Evolutionary conservation across 64 coral and sea anemone genomes (phyloP), one percentile per base, ranked within the genome.

Genomic region (Acropora yongei): DNA sequence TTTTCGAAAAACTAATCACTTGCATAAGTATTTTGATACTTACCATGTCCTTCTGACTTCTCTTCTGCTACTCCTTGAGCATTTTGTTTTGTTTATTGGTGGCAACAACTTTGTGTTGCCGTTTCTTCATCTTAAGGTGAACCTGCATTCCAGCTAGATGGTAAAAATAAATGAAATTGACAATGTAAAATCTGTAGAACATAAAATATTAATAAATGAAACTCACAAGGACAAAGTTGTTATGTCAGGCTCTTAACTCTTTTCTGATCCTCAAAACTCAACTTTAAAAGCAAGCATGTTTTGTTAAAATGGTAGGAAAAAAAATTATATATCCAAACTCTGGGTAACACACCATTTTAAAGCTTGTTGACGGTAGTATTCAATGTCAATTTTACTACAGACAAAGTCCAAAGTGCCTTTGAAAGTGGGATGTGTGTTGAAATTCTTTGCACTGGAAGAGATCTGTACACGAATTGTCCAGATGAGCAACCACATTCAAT

Each of bases 141-240:
- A 80, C 78, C 8, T 49, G 5, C 78, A 80, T 80, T 12, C 48
- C 78, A 80, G 78, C 78, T 58, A 80, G 30, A 57, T 17, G 6
- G 17, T 39, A 55, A 80, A 57, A 73, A 73, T 7, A 20, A 19
- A 72, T 3, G 2, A 73, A 73, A 42, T 39, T 11, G 11, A 20
- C 41, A 30, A 30, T 42, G 18, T 73, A 8, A 73, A 40, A 73
- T 73, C 5, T 55, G 50, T 4, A 55, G 8, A 55, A 55, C 40
- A 69, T 4, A 73, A 9, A 39, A 40, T 5, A 73, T 30, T 73
- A 73, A 42, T 69, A 73, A 11, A 73, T 73, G 30, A 40, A 73
- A 73, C 17, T 42, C 69, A 73, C 69, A 73, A 3, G 69, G 69
- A 6, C 69, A 73, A 73, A 18, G 41, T 63, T 63, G 58, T 12